These are phyloP conservation scores for Poeciliopsis gracilis DNA, from an alignment of 2,797 vertebrate species.

Conservation along the genomic window DNA sequence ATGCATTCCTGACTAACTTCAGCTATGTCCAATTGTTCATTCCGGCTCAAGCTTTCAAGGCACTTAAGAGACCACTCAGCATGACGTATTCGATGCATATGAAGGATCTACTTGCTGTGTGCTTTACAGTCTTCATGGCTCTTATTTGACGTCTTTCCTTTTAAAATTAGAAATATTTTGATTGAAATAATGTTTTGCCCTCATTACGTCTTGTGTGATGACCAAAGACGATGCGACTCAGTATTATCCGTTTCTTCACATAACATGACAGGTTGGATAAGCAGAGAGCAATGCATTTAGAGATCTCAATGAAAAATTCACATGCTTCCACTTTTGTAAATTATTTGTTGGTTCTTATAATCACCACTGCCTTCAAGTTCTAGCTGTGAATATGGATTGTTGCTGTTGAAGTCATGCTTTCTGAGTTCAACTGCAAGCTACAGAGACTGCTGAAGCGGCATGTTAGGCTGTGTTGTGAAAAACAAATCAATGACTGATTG, in stretches of 20 bases:
- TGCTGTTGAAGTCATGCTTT: neutral
- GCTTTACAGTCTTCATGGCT: constrained; percentile 30
- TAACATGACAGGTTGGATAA: neutral
- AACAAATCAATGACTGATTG: neutral
- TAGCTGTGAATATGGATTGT: neutral
- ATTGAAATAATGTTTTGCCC: neutral
- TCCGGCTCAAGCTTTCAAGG: constrained; percentile 5
- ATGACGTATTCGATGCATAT: constrained; percentile 40
- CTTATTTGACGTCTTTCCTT: constrained; percentile 39
- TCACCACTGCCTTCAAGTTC: neutral
- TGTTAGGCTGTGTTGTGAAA: neutral
- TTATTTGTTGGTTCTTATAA: neutral
- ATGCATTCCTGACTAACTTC: neutral
- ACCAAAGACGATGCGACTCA: neutral
- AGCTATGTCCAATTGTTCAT: constrained; percentile 23
- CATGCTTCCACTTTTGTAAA: neutral
- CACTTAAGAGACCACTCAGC: neutral
- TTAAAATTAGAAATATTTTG: neutral
- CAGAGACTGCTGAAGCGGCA: neutral
- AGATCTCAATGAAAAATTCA: neutral
- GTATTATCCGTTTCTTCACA: neutral
- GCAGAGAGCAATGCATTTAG: neutral
- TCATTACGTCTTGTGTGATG: neutral
- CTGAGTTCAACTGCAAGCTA: neutral
- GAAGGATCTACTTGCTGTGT: constrained; percentile 18